Evolutionary conservation across 2,888 invertebrate genomes (phyloP).

Genomic region (Mesorhabditis belari): DNA sequence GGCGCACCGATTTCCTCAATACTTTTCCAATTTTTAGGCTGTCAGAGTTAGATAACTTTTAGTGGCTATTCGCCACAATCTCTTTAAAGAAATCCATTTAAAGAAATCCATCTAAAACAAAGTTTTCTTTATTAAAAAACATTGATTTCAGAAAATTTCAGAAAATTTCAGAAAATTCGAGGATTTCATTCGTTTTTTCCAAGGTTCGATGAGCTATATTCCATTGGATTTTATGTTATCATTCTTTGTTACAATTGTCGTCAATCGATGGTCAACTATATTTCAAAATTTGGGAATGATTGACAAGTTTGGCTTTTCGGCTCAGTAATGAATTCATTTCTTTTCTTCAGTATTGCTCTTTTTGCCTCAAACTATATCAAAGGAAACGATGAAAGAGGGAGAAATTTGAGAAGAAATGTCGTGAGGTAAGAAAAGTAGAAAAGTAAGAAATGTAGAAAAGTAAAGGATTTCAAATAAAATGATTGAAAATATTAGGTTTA

Average conservation of each 20-base stretch:
- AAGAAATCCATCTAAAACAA: too few species aligned
- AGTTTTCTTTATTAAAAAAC: too few species aligned
- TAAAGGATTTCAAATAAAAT: too few species aligned
- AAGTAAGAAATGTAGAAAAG: too few species aligned
- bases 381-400: conserved; percentile 34
- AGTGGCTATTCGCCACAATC: too few species aligned
- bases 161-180: conserved; percentile 27
- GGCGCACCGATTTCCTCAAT: too few species aligned
- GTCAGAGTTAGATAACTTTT: too few species aligned
- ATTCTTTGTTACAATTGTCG: conserved; percentile 39
- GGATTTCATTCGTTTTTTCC: conserved; percentile 25
- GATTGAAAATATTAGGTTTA: too few species aligned
- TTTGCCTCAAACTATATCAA: conserved; percentile 27
- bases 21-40: too few species aligned
- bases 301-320: conserved; percentile 15
- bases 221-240: conserved; percentile 39
- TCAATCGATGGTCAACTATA: conserved; percentile 29
- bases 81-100: too few species aligned
- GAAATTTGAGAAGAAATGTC: conserved; percentile 32
- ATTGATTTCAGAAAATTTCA: too few species aligned
- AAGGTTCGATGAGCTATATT: conserved; percentile 27
- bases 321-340: neutral
- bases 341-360: conserved; percentile 27
- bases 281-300: conserved; percentile 31
- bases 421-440: conserved; percentile 16